Percentiles rank a stretch among this genome's conserved stretches.
Evolutionary conservation across 1,140 invertebrate genomes (phyloP).

Genomic region (Drosophila erecta): DNA sequence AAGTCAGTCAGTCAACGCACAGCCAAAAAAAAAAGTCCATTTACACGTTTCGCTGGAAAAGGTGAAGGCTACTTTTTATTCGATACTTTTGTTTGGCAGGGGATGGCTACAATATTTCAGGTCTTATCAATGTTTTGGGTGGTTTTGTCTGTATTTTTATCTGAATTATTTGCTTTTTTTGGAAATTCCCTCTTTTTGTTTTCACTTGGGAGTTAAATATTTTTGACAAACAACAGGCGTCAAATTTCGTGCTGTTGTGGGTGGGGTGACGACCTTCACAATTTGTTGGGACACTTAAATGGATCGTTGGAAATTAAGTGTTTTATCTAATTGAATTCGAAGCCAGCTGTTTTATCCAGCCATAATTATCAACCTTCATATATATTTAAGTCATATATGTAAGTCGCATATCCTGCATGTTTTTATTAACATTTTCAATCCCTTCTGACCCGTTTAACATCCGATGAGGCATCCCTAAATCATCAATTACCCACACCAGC

Average conservation of each 20-base stretch:
- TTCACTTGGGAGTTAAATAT: constrained; percentile 70
- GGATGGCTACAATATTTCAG: constrained; percentile 4
- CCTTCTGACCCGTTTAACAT: not conserved
- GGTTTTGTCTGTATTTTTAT: constrained; percentile 52
- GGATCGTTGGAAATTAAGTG: constrained; percentile 39
- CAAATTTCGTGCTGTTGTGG: not conserved
- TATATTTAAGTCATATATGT: no score
- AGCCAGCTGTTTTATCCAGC: not conserved
- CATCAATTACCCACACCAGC: constrained; percentile 25
- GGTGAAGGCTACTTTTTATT: constrained; percentile 31
- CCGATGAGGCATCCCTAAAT: constrained; percentile 5
- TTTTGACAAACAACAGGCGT: constrained; percentile 62
- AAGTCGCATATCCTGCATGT: no score
- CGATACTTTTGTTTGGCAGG: not conserved
- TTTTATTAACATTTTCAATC: no score
- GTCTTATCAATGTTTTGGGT: constrained; percentile 66
- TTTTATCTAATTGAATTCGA: constrained; percentile 18
- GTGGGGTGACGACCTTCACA: constrained; percentile 1
- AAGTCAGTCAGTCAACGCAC: constrained; percentile 47
- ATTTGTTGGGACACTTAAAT: constrained; percentile 10
- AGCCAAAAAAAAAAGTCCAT: constrained; percentile 61
- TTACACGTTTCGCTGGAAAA: constrained; percentile 68
- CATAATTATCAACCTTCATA: no score
- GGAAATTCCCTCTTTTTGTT: constrained; percentile 44
- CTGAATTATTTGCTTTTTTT: constrained; percentile 63